Conservation (phyloP, 1,140 invertebrate genomes). For the Panonychus citri region DNA sequence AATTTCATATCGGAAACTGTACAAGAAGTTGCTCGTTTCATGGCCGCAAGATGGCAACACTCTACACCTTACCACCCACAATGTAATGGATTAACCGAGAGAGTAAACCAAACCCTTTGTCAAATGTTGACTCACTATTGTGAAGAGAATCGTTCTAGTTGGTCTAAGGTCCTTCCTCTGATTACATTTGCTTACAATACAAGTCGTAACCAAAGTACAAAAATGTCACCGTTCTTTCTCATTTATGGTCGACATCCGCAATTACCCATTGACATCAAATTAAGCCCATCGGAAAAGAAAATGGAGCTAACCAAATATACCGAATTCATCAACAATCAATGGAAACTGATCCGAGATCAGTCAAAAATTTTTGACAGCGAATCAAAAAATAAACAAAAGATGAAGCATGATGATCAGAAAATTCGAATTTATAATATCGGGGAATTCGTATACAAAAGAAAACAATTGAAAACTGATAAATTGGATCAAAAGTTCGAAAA, state of each 20-base stretch:
- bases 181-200: conserved; percentile 8
- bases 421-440: too few species aligned
- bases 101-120: conserved; percentile 14
- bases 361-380: too few species aligned
- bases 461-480: too few species aligned
- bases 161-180: conserved; percentile 17
- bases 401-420: too few species aligned
- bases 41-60: conserved; percentile 9
- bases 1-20: conserved; percentile 3
- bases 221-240: conserved; percentile 14
- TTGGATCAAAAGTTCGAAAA: too few species aligned
- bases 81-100: conserved; percentile 14
- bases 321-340: too few species aligned
- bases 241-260: conserved; percentile 16
- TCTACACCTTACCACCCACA: conserved; percentile 13
- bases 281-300: neutral
- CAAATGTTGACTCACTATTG: conserved; percentile 17
- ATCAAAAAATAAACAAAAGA: too few species aligned
- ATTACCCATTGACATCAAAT: neutral
- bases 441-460: too few species aligned
- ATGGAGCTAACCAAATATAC: too few species aligned
- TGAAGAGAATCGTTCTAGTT: conserved; percentile 14
- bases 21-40: neutral
- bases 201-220: conserved; percentile 12
- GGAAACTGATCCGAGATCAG: too few species aligned